phyloP scores from a whole-genome alignment of 1,140 invertebrate genomes.

The Drosophila lacteicornis region DNA sequence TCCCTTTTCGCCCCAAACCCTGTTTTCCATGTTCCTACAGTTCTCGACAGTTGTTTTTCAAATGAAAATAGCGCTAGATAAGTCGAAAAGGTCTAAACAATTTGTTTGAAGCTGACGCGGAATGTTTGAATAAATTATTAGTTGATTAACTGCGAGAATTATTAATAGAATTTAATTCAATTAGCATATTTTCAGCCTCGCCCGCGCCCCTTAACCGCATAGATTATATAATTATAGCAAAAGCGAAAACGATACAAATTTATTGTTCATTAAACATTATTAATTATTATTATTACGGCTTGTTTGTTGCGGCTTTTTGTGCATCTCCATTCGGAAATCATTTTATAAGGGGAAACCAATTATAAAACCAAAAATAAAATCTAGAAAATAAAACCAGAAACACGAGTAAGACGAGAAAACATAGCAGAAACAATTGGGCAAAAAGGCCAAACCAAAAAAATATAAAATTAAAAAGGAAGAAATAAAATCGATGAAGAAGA shows the following conservation, averaged over 20 bases:
- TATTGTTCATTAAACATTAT: slow-evolving; percentile 60
- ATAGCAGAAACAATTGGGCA: slow-evolving; percentile 51
- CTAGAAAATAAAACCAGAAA: slow-evolving; percentile 59
- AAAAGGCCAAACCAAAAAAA: slow-evolving; percentile 25
- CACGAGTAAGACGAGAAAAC: slow-evolving; percentile 14
- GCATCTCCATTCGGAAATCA: slow-evolving; percentile 64
- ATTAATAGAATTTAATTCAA: slow-evolving; percentile 77
- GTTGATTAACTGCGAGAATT: slow-evolving; percentile 57
- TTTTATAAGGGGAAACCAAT: slow-evolving; percentile 45
- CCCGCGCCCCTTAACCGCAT: slow-evolving; percentile 41
- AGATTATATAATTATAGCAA: slow-evolving; percentile 50
- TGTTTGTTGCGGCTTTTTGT: slow-evolving; percentile 84
- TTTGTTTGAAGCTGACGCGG: slow-evolving; percentile 28
- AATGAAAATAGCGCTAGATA: slow-evolving; percentile 22
- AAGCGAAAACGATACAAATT: slow-evolving; percentile 29
- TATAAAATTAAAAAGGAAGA: neutral
- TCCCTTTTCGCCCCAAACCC: slow-evolving; percentile 10
- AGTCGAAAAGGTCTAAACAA: slow-evolving; percentile 9
- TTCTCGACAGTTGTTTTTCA: slow-evolving; percentile 23
- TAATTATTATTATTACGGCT: slow-evolving; percentile 70
- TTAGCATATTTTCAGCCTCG: slow-evolving; percentile 69
- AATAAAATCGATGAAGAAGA: neutral
- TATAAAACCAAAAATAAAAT: slow-evolving; percentile 36
- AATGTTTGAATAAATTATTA: slow-evolving; percentile 60
- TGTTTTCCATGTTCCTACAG: slow-evolving; percentile 24